Evolutionary conservation across 92 coral and sea anemone genomes (phyloP).

Genomic region (Metridium senile): DNA sequence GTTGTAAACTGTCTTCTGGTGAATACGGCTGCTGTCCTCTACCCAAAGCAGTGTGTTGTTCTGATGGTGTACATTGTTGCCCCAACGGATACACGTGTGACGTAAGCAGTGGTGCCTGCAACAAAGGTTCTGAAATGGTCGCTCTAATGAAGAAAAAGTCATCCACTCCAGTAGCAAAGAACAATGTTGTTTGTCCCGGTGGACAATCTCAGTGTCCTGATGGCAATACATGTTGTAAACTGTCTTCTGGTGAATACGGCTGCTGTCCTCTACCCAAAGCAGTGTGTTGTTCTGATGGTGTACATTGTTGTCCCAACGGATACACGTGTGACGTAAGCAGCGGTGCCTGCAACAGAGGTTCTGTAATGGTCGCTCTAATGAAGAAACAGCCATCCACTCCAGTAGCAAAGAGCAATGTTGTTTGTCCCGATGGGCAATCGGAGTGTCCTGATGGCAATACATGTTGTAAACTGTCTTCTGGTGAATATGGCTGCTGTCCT

Average conservation of each 20-base stretch:
- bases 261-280: neutral
- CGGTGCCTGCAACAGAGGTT: neutral
- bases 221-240: neutral
- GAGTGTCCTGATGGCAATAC: neutral
- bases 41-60: neutral
- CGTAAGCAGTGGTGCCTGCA: neutral
- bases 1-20: neutral
- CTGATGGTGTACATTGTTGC: neutral
- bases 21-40: neutral
- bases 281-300: neutral
- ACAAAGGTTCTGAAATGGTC: neutral
- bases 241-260: neutral
- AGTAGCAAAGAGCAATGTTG: neutral
- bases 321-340: neutral
- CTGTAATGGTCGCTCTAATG: neutral
- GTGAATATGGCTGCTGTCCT: neutral
- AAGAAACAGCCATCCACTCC: neutral
- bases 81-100: neutral
- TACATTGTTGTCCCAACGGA: neutral
- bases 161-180: neutral
- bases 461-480: neutral
- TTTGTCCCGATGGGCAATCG: neutral
- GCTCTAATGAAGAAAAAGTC: neutral
- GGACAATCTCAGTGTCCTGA: neutral
- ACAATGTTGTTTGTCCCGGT: constrained; percentile 9